These are phyloP conservation scores for Natrix natrix DNA, from an alignment of 2,797 vertebrate species.

Conservation along the genomic window DNA sequence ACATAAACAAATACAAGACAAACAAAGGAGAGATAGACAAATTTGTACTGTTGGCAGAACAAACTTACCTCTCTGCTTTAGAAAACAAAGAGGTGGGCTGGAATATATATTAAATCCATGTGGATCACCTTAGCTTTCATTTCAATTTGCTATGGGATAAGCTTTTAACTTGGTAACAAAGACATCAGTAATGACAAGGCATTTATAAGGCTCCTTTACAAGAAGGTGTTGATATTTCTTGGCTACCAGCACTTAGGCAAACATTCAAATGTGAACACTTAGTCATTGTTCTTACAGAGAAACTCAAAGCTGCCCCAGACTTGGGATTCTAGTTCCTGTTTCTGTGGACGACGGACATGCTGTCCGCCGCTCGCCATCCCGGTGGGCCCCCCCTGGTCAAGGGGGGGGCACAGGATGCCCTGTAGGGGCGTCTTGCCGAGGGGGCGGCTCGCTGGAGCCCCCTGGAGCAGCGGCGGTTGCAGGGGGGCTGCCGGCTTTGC, in stretches of 20 bases:
- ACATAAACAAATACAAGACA: neutral
- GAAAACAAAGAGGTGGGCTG: neutral
- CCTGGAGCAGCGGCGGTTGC: too few relatives aligned
- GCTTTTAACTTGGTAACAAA: neutral
- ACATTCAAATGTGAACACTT: neutral
- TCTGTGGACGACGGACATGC: too few relatives aligned
- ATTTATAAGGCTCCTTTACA: neutral
- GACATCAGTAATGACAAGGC: neutral
- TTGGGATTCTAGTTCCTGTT: too few relatives aligned
- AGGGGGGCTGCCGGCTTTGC: too few relatives aligned
- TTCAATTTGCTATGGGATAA: neutral
- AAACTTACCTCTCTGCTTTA: neutral
- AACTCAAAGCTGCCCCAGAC: neutral
- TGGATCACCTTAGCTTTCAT: neutral
- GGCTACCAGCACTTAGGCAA: neutral
- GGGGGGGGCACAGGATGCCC: too few relatives aligned
- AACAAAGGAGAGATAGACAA: neutral
- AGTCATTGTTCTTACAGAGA: neutral
- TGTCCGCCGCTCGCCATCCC: too few relatives aligned
- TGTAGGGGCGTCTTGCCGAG: too few relatives aligned
- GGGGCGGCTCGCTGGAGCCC: too few relatives aligned
- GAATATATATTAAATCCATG: neutral
- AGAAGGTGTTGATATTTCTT: neutral
- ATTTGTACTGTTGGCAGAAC: neutral
- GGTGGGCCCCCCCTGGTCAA: too few relatives aligned